Evolutionary conservation across 2,888 invertebrate genomes (phyloP).

Genomic region (Hirtodrosophila trivittata): DNA sequence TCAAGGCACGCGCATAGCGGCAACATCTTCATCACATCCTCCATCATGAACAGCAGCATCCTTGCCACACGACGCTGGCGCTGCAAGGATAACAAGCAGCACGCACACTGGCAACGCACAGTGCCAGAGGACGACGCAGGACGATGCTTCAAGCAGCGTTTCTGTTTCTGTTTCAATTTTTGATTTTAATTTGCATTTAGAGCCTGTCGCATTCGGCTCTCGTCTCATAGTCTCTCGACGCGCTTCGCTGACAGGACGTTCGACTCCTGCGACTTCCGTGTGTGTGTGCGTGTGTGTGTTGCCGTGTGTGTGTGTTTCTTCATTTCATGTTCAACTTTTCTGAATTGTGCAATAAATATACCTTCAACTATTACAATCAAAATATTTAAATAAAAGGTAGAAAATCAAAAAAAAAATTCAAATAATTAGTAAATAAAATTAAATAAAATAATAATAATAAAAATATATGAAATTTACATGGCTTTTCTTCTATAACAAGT

Average conservation of each 20-base stretch:
- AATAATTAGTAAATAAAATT: not conserved
- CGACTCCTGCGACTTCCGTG: constrained; percentile 55
- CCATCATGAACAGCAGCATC: constrained; percentile 17
- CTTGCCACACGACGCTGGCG: constrained; percentile 24
- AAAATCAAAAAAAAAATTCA: constrained; percentile 4
- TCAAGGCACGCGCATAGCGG: constrained; percentile 76
- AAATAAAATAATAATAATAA: too few species aligned
- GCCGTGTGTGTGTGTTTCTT: not conserved
- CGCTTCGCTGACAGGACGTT: constrained; percentile 76
- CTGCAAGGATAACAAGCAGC: constrained; percentile 56
- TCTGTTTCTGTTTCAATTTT: constrained; percentile 68
- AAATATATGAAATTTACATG: too few species aligned
- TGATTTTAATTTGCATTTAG: constrained; percentile 77
- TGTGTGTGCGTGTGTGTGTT: constrained; percentile 4
- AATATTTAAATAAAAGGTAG: not conserved
- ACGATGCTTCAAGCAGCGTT: constrained; percentile 45
- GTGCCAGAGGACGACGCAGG: constrained; percentile 30
- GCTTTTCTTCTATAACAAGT: too few species aligned
- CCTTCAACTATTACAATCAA: not conserved
- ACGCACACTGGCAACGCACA: constrained; percentile 36
- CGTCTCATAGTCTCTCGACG: constrained; percentile 72
- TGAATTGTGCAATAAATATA: not conserved
- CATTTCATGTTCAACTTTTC: not conserved
- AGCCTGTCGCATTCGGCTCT: constrained; percentile 59
- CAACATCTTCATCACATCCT: constrained; percentile 54